Base-by-base conservation (phyloP, 1,140 invertebrate species). In the Saccostrea cuccullata region DNA sequence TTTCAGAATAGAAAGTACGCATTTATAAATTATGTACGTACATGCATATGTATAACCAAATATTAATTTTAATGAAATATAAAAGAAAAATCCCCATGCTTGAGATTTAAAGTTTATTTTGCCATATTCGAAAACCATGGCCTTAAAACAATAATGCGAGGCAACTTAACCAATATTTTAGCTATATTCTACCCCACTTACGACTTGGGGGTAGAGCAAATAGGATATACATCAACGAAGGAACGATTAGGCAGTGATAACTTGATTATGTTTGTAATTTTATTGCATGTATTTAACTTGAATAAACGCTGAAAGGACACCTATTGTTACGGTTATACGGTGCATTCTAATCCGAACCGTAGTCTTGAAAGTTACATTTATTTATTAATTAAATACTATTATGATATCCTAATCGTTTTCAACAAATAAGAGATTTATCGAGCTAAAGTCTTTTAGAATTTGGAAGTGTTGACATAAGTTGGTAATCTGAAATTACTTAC, bases 321-420 rank as follows among this genome's bases (percentile, higher is more conserved):
- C 70, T 23, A 73, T 73, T 73, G 70, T 73, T 73, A 13, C 3
- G 70, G 30, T 73, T 73, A 73, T 36, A 36, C 70, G 30, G 70
- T 73, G 70, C 70, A 73, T 23, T 26, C 15, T 73, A 73, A 73
- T 73, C 70, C 70, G 70, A 73, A 73, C 70, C 70, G 36, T 73
- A 73, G 70, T 73, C 70, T 73, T 73, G 70, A 36, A 73, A 73
- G 70, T 73, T 73, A 73, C 26, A 36, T 73, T 73, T 73, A 73
- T 73, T 73, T 73, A 73, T 73, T 73, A 73, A 73, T 73, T 73
- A 73, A 73, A 73, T 73, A 73, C 70, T 73, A 73, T 73, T 73
- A 73, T 73, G 70, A 73, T 73, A 26, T 15, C 30, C 70, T 73
- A 73, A 73, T 73, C 70, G 70, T 26, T 23, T 73, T 73, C 70